phyloP scores from a whole-genome alignment of 2,888 invertebrate species.

The Tachina grossa region DNA sequence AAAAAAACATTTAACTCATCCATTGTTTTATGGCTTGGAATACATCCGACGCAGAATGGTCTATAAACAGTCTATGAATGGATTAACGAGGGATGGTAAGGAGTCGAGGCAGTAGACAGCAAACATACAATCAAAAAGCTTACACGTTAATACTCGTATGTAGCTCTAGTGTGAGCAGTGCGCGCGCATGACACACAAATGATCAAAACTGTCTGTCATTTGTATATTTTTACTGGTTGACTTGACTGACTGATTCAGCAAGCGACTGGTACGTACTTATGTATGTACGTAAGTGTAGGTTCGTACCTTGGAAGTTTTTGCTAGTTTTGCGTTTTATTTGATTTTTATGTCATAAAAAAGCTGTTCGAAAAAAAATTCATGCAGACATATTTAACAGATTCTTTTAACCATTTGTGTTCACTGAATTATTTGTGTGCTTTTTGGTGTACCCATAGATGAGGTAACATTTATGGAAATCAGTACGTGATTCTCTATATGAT shows the following conservation, averaged over 20 bases:
- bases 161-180: constrained; percentile 36
- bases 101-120: not conserved
- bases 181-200: constrained; percentile 53
- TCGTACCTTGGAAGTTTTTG: not conserved
- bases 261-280: constrained; percentile 16
- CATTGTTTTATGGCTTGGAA: constrained; percentile 47
- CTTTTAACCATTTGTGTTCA: constrained; percentile 34
- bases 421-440: constrained; percentile 29
- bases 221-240: constrained; percentile 50
- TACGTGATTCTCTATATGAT: constrained; percentile 36
- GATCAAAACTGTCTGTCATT: constrained; percentile 41
- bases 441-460: constrained; percentile 22
- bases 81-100: not conserved
- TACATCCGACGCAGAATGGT: constrained; percentile 26
- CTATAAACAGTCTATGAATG: constrained; percentile 45
- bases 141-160: not conserved
- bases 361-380: constrained; percentile 33
- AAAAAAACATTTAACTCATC: constrained; percentile 41
- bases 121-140: constrained; percentile 41
- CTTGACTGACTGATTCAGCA: constrained; percentile 29
- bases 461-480: constrained; percentile 53
- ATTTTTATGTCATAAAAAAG: constrained; percentile 22
- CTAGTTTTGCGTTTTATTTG: constrained; percentile 20
- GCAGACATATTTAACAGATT: constrained; percentile 39
- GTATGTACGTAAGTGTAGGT: not conserved